A percentile compares a stretch with the other conserved stretches of the same genome.
phyloP scores from a whole-genome alignment of 1,140 invertebrate species.

The Telenomus remus region DNA sequence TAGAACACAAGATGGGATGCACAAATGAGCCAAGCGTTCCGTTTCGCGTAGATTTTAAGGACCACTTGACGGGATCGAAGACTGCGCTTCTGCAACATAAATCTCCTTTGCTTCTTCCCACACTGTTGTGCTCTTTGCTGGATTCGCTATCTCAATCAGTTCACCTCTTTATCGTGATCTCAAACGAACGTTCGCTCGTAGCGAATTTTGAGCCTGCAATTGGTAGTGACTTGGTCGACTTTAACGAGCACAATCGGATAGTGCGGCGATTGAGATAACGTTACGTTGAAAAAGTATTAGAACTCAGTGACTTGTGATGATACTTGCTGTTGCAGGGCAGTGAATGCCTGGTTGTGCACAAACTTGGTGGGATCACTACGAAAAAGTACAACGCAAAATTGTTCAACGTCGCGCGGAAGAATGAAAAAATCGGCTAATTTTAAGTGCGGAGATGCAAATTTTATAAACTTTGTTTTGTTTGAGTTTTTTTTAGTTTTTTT shows the following conservation, averaged over 20 bases:
- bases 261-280: background rate
- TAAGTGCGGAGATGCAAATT: background rate
- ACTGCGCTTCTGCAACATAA: background rate
- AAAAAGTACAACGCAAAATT: conserved; percentile 3
- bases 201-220: background rate
- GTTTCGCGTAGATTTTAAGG: conserved; percentile 23
- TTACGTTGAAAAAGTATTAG: conserved; percentile 24
- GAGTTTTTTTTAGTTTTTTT: too few relatives aligned
- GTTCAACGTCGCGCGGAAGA: conserved; percentile 13
- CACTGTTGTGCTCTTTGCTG: conserved; percentile 2
- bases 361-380: too few relatives aligned
- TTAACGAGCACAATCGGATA: background rate
- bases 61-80: conserved; percentile 6
- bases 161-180: conserved; percentile 37
- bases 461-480: too few relatives aligned
- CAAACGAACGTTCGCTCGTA: conserved; percentile 15
- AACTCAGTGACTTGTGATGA: conserved; percentile 29
- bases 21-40: conserved; percentile 4
- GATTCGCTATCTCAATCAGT: conserved; percentile 20
- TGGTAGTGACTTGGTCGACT: background rate
- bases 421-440: conserved; percentile 5
- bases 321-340: conserved; percentile 3
- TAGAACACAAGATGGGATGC: conserved; percentile 17
- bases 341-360: too few relatives aligned
- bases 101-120: conserved; percentile 9